Percentiles rank a stretch among this genome's conserved stretches.
Evolutionary conservation across 2,113 vertebrate genomes (phyloP).

Genomic region (Emydura subglobosa): DNA sequence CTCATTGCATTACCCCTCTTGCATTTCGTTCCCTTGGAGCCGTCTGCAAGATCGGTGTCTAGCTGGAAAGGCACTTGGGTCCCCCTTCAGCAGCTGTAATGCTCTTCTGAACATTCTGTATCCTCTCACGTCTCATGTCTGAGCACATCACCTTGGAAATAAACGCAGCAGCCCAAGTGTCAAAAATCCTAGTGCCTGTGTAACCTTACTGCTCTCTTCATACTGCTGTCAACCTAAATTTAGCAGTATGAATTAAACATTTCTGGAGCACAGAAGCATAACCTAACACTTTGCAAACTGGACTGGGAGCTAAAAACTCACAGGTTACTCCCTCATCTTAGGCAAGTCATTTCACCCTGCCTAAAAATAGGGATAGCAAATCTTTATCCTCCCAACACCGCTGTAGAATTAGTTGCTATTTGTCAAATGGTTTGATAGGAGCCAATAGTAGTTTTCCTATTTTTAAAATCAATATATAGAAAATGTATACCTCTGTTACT

Average conservation of each 20-base stretch:
- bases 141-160: neutral
- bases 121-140: neutral
- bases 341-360: neutral
- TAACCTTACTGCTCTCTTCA: neutral
- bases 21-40: neutral
- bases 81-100: neutral
- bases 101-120: neutral
- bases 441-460: neutral
- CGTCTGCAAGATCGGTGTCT: neutral
- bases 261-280: neutral
- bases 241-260: neutral
- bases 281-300: neutral
- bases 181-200: neutral
- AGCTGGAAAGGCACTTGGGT: neutral
- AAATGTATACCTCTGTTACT: neutral
- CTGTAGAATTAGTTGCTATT: neutral
- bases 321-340: neutral
- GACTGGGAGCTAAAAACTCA: neutral
- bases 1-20: neutral
- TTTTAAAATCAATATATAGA: no score
- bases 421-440: neutral
- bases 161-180: neutral
- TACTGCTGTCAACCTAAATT: neutral
- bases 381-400: neutral
- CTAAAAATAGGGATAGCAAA: neutral